Evolutionary conservation across 2,797 vertebrate species (phyloP).

Genomic region (Coilia nasus): DNA sequence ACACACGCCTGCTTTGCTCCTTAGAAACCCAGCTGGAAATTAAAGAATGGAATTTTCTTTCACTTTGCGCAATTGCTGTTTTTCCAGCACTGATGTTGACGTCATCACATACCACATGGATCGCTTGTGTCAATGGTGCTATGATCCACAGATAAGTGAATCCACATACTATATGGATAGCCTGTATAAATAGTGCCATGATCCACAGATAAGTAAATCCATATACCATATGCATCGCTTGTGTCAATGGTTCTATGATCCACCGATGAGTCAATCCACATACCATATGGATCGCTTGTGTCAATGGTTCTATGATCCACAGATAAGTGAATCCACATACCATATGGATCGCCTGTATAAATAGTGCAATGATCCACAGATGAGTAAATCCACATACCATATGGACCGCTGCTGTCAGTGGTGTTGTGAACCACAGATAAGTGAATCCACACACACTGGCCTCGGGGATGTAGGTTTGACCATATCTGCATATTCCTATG

Average conservation of each 20-base stretch:
- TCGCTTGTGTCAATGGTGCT: neutral
- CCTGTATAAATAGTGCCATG: too few species aligned
- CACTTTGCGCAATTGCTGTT: neutral
- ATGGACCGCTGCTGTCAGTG: too few species aligned
- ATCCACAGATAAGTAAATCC: neutral
- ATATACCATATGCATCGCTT: neutral
- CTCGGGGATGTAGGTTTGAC: neutral
- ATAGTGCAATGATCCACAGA: neutral
- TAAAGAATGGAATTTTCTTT: conserved; percentile 20
- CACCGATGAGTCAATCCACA: too few species aligned
- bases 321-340: too few species aligned
- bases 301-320: too few species aligned
- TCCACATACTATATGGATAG: too few species aligned
- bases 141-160: too few species aligned
- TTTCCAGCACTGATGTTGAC: conserved; percentile 1
- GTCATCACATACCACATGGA: neutral
- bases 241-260: neutral
- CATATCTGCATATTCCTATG: neutral
- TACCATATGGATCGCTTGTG: too few species aligned
- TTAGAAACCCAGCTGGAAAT: conserved; percentile 9
- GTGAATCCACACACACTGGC: neutral
- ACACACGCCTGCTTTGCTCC: neutral
- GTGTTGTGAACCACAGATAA: too few species aligned
- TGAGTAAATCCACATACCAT: neutral
- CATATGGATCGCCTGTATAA: too few species aligned